These are phyloP conservation scores for Coelinius sp. DNA, from an alignment of 2,888 invertebrate species.

Conservation along the genomic window DNA sequence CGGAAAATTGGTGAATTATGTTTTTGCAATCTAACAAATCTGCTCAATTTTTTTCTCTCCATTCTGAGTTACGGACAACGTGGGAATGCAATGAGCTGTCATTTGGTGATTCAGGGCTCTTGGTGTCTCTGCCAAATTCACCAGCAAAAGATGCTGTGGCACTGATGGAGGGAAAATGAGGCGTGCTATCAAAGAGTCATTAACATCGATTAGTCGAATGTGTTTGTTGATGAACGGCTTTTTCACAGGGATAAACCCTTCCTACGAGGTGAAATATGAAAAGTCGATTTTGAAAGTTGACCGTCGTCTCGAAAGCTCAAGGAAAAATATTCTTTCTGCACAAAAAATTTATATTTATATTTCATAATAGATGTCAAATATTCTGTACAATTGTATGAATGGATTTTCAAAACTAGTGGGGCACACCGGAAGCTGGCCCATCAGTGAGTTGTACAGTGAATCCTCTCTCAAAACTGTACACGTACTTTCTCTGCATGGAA, in stretches of 20 bases:
- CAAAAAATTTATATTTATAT: background rate
- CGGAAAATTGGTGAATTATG: background rate
- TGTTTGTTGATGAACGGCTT: conserved; percentile 32
- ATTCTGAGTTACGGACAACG: background rate
- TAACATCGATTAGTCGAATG: conserved; percentile 57
- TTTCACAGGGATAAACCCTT: background rate
- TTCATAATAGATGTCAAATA: background rate
- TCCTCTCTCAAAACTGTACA: conserved; percentile 2
- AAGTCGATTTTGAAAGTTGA: too few species aligned
- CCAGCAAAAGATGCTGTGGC: conserved; percentile 31
- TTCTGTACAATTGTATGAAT: background rate
- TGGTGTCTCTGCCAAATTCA: conserved; percentile 44
- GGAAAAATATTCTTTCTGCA: background rate
- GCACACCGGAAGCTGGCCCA: too few species aligned
- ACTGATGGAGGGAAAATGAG: conserved; percentile 24
- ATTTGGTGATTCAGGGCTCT: conserved; percentile 38
- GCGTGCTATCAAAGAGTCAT: conserved; percentile 53
- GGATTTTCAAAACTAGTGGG: background rate
- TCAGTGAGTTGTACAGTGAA: background rate
- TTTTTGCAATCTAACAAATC: background rate
- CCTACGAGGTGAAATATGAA: background rate
- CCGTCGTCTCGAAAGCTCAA: too few species aligned
- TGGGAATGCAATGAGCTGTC: background rate
- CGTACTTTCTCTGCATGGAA: background rate
- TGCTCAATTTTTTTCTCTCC: background rate